These are phyloP conservation scores for Polia nebulosa DNA, from an alignment of 2,888 invertebrate species.

Conservation along the genomic window DNA sequence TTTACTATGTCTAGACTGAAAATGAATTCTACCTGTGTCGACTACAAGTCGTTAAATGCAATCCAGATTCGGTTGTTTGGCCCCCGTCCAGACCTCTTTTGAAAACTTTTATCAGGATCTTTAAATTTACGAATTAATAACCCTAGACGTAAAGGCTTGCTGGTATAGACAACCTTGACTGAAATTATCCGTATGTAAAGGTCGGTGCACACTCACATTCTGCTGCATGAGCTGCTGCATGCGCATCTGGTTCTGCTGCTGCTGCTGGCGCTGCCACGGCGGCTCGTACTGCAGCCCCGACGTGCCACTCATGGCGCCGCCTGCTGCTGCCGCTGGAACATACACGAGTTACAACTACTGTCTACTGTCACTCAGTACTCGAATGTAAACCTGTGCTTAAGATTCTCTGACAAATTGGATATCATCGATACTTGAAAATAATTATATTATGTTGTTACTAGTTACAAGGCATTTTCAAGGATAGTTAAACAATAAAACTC, in stretches of 20 bases:
- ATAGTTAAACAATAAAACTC: conserved; percentile 54
- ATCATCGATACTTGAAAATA: not conserved
- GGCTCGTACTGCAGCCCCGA: conserved; percentile 88
- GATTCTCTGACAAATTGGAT: no score
- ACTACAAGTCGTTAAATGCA: no score
- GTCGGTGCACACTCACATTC: conserved; percentile 73
- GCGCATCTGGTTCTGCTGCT: conserved; percentile 84
- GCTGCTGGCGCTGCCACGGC: conserved; percentile 89
- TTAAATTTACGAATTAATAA: no score
- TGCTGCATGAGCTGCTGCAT: conserved; percentile 87
- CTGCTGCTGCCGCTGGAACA: conserved; percentile 27
- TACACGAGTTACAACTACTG: not conserved
- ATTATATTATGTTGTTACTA: no score
- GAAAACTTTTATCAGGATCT: no score
- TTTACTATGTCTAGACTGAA: no score
- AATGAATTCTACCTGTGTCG: no score
- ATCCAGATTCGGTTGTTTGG: no score
- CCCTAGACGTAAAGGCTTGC: not conserved
- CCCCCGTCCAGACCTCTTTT: no score
- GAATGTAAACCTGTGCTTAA: not conserved
- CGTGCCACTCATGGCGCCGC: conserved; percentile 75
- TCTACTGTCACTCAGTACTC: not conserved
- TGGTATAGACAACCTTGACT: not conserved
- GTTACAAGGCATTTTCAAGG: not conserved
- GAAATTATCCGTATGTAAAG: not conserved